These are phyloP conservation scores for Xestia c-nigrum DNA, from an alignment of 2,888 invertebrate species.

Conservation along the genomic window DNA sequence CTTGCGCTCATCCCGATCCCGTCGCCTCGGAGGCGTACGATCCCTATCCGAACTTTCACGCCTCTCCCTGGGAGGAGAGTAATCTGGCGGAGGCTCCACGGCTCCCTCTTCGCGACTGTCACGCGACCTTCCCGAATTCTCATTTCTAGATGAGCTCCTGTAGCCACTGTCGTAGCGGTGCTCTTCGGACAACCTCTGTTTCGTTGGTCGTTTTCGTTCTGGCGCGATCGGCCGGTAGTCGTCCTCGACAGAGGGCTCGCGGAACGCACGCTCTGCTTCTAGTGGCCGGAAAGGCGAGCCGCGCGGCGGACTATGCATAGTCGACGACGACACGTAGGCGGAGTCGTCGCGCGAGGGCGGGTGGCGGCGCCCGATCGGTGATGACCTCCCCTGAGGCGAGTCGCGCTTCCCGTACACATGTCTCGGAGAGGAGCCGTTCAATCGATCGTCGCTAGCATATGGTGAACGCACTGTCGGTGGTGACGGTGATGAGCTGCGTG, in stretches of 20 bases:
- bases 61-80: constrained; percentile 91
- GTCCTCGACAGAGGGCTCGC: constrained; percentile 88
- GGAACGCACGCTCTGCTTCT: constrained; percentile 85
- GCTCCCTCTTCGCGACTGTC: constrained; percentile 88
- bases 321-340: constrained; percentile 90
- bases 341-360: constrained; percentile 90
- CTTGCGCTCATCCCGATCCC: constrained; percentile 89
- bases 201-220: constrained; percentile 91
- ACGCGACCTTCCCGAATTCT: constrained; percentile 87
- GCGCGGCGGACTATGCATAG: constrained; percentile 90
- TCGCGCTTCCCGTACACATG: constrained; percentile 86
- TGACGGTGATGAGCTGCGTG: constrained; percentile 87
- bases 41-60: constrained; percentile 85
- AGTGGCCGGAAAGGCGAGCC: constrained; percentile 88
- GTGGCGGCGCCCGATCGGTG: constrained; percentile 85
- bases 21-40: constrained; percentile 85
- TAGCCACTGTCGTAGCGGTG: constrained; percentile 91
- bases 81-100: constrained; percentile 93
- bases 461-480: constrained; percentile 85
- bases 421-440: constrained; percentile 84
- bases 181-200: constrained; percentile 88
- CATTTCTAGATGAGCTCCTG: constrained; percentile 90
- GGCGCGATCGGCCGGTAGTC: constrained; percentile 91
- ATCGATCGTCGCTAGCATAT: constrained; percentile 83
- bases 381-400: constrained; percentile 84